Evolutionary conservation across 2,888 invertebrate genomes (phyloP), one percentile per base, ranked within the genome.

Genomic region (Macrophya alboannulata): DNA sequence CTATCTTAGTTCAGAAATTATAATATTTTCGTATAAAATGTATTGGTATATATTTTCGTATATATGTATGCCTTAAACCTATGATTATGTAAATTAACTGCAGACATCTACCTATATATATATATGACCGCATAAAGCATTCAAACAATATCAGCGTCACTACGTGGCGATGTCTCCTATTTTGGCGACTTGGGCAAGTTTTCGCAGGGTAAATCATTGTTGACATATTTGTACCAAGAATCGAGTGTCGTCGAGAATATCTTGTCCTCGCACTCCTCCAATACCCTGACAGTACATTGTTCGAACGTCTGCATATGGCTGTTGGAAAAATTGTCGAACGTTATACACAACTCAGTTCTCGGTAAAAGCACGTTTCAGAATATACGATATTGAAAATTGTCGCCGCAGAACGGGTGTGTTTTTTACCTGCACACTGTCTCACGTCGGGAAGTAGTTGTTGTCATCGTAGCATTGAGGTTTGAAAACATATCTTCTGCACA

Each of bases 161-260:
- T 1, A 31, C 31, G 31, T 31, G 1, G 31, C 31, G 31, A 31
- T 2, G 31, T 3, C 31, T 31, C 31, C 31, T 31, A 31, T 31
- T 31, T 55, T 55, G n/a, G 55, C 1, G 55, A n/a, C n/a, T 55
- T 55, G n/a, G 55, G 55, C 6, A 55, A 55, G n/a, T n/a, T 55
- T n/a, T n/a, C 55, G 55, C 55, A 55, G 55, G 55, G 55, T 55
- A 55, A n/a, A n/a, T 55, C n/a, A n/a, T 55, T n/a, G 55, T 55
- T 55, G 8, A n/a, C 1, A 55, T 8, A n/a, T 55, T n/a, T 55
- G 55, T 55, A 55, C 55, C 17, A 8, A n/a, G 55, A n/a, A 55
- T 55, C 8, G n/a, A 55, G 8, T 55, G 55, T n/a, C 5, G 55
- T 55, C n/a, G 55, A 55, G 8, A 55, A 55, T 55, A n/a, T 55